These are phyloP conservation scores for Parapsyche elsis DNA, from an alignment of 1,140 invertebrate species.

Conservation along the genomic window DNA sequence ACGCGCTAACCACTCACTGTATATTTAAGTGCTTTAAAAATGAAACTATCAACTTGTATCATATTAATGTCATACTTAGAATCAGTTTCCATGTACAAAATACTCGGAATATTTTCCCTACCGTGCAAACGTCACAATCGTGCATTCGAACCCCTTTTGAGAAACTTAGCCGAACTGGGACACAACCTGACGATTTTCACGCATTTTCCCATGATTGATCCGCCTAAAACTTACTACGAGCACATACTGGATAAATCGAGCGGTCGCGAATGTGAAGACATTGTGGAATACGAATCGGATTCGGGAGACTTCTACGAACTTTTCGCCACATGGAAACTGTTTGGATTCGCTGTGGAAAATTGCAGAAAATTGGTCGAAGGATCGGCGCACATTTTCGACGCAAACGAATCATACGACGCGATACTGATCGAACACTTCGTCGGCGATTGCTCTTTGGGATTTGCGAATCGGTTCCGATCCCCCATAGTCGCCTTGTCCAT, in stretches of 20 bases:
- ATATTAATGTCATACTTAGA: not conserved
- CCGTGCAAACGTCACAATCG: constrained; percentile 76
- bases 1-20: not conserved
- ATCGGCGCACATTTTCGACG: constrained; percentile 56
- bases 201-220: constrained; percentile 68
- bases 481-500: constrained; percentile 67
- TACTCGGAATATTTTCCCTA: constrained; percentile 75
- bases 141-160: constrained; percentile 73
- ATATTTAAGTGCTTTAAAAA: not conserved
- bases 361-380: not conserved
- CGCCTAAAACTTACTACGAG: constrained; percentile 69
- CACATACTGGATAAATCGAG: constrained; percentile 62
- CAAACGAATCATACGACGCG: constrained; percentile 70
- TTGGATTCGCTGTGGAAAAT: not conserved
- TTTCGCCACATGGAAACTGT: not conserved
- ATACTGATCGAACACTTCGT: constrained; percentile 74
- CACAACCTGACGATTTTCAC: constrained; percentile 78
- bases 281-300: not conserved
- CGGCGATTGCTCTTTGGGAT: constrained; percentile 72
- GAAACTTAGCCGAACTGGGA: constrained; percentile 72
- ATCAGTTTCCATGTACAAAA: constrained; percentile 60
- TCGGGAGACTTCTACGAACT: not conserved
- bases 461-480: no score
- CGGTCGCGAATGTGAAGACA: not conserved
- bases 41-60: not conserved